phyloP scores from a whole-genome alignment of 2,888 invertebrate genomes.

The Encarsia formosa region DNA sequence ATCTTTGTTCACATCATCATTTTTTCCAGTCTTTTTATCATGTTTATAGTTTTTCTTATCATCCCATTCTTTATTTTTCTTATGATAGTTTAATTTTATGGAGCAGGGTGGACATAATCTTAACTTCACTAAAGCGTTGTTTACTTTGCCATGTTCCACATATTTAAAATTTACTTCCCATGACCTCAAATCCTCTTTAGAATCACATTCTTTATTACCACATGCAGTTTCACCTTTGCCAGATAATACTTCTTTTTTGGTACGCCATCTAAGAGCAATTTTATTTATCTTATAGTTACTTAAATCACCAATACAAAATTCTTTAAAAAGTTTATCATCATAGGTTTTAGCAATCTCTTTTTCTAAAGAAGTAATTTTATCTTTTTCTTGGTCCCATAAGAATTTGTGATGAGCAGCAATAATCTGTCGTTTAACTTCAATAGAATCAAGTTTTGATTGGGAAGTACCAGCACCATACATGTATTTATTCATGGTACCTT shows the following conservation, averaged over 20 bases:
- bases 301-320: conserved; percentile 21
- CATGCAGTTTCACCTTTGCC: conserved; percentile 20
- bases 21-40: no score
- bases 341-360: conserved; percentile 2
- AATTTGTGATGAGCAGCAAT: conserved; percentile 20
- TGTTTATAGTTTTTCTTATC: no score
- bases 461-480: no score
- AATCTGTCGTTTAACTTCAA: no score
- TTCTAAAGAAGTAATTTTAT: not conserved
- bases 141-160: conserved; percentile 8
- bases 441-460: no score
- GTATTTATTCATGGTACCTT: no score
- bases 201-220: conserved; percentile 11
- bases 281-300: conserved; percentile 11
- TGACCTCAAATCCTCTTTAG: conserved; percentile 5
- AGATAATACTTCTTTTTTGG: conserved; percentile 19
- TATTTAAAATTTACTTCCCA: conserved; percentile 24
- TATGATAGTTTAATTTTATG: conserved; percentile 14
- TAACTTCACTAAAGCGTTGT: conserved; percentile 19
- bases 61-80: no score
- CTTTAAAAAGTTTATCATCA: conserved; percentile 19
- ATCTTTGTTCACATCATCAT: no score
- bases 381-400: conserved; percentile 10
- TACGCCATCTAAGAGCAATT: conserved; percentile 23
- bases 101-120: conserved; percentile 16